phyloP scores from a whole-genome alignment of 2,797 vertebrate genomes.

The Dermochelys coriacea region DNA sequence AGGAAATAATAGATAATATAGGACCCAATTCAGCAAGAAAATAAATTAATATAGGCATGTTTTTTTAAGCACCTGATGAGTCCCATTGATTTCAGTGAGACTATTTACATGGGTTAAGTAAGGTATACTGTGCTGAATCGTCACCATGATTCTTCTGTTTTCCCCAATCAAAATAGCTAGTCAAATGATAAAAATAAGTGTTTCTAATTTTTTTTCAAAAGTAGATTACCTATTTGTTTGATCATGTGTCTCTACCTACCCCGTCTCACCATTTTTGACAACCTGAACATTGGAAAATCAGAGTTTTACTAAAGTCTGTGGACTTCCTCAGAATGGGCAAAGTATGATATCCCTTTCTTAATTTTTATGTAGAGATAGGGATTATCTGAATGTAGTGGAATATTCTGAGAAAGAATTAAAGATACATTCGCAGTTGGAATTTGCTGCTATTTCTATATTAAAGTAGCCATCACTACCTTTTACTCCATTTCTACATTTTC shows the following conservation, averaged over 20 bases:
- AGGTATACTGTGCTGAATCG: background rate
- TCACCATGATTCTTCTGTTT: constrained; percentile 7
- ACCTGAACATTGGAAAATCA: background rate
- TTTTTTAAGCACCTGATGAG: constrained; percentile 36
- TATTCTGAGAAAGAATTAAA: background rate
- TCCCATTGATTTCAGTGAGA: constrained; percentile 19
- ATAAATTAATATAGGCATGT: constrained; percentile 12
- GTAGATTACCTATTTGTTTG: background rate
- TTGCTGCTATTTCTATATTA: background rate
- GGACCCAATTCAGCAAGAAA: constrained; percentile 12
- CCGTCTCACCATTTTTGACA: background rate
- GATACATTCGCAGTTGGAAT: background rate
- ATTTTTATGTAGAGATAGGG: background rate
- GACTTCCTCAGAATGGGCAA: background rate
- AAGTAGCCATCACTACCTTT: background rate
- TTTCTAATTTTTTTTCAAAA: background rate
- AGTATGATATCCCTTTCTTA: background rate
- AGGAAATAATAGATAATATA: constrained; percentile 32
- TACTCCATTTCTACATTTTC: background rate
- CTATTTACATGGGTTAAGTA: constrained; percentile 43
- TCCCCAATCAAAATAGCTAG: background rate
- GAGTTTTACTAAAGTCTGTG: background rate
- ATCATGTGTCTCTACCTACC: background rate
- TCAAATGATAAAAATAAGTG: background rate
- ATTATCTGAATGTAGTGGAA: background rate